Percentiles rank a stretch among this genome's conserved stretches.
phyloP scores from a whole-genome alignment of 2,113 vertebrate genomes.

The Ginglymostoma cirratum region DNA sequence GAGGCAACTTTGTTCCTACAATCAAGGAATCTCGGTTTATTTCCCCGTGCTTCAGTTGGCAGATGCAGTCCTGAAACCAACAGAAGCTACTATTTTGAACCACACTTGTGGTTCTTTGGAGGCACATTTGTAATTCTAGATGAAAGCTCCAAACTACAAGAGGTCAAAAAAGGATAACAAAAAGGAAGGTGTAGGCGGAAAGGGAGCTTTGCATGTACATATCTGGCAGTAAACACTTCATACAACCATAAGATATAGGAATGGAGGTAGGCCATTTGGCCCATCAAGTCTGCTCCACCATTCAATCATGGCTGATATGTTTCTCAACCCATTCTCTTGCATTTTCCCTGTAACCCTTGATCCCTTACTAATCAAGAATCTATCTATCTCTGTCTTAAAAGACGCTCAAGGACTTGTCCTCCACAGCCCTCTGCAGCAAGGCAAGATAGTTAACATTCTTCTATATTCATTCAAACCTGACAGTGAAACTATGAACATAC shows the following conservation, averaged over 20 bases:
- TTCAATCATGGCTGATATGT: too few species aligned
- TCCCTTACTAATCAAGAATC: too few species aligned
- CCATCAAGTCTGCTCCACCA: too few species aligned
- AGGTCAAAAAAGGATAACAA: not conserved
- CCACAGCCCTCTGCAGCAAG: not conserved
- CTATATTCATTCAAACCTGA: not conserved
- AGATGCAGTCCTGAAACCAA: not conserved
- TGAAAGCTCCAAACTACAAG: not conserved
- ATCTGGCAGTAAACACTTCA: not conserved
- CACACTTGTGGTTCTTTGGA: not conserved
- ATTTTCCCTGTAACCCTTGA: too few species aligned
- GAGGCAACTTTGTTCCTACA: not conserved
- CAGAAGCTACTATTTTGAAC: not conserved
- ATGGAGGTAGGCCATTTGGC: too few species aligned
- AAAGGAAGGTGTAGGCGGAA: not conserved
- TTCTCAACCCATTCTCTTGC: too few species aligned
- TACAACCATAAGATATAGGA: too few species aligned
- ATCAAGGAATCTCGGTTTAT: not conserved
- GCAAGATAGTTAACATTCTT: not conserved
- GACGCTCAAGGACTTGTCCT: too few species aligned
- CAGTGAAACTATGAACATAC: not conserved
- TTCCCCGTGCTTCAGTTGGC: not conserved
- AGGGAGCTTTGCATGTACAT: not conserved
- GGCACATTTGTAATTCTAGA: not conserved
- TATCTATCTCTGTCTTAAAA: too few species aligned